Evolutionary conservation across 1,140 invertebrate genomes (phyloP), one percentile per base, ranked within the genome.

Genomic region (Dreissena polymorpha): DNA sequence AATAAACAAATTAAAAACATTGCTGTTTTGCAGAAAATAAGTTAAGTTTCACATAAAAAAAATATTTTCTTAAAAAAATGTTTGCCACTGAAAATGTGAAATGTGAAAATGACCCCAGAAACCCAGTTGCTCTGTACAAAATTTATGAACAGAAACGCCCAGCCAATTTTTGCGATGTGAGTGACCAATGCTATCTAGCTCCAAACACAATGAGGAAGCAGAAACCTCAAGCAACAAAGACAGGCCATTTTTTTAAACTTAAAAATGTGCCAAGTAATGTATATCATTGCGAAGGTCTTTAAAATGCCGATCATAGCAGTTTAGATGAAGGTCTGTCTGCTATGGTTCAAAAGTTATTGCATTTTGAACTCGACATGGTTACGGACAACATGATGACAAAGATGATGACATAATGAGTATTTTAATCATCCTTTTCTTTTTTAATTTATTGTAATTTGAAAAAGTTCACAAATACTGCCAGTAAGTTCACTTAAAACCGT

Each of bases 261-360:
- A 21, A 18, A 16, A 68, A 68, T 7, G 25, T 68, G 25, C 16
- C 18, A 16, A 68, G 29, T 27, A 14, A 5, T 68, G 25, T 68
- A 68, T 39, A 68, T 68, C 67, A 68, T 27, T 68, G 67, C 18
- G 16, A 68, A 68, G 67, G 67, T 25, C 18, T 68, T 68, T 68
- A 21, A n/a, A 68, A 68, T 68, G 67, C 25, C 3, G 25, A 27
- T 21, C 23, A 68, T 21, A 7, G 67, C 67, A 21, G 18, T 68
- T 68, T 68, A 68, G 16, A 21, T 68, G 67, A 68, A 68, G 67
- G 67, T 68, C 67, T 68, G 16, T 68, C 67, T 39, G 18, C 25
- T 27, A 21, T 68, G 67, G 67, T 68, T 27, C 3, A 25, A 39
- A 68, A 6, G 18, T 68, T 68, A 68, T 27, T 21, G 25, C 67